Percentiles rank a stretch among this genome's conserved stretches.
phyloP scores from a whole-genome alignment of 2,888 invertebrate species.

The Caenorhabditis doughertyi region DNA sequence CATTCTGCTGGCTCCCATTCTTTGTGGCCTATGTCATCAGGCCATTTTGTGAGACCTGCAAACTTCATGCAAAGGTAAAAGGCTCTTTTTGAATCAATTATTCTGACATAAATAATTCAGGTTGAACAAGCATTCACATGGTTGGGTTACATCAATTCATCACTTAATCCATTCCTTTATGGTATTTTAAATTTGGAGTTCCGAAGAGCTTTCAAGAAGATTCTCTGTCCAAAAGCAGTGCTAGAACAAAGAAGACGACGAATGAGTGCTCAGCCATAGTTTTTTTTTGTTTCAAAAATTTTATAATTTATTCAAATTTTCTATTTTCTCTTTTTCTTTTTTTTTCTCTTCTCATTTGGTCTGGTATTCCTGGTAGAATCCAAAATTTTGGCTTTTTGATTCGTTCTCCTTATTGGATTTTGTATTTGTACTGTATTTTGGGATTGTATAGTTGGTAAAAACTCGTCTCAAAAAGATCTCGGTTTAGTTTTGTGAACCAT shows the following conservation, averaged over 20 bases:
- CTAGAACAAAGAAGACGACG: conserved; percentile 71
- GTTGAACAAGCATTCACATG: conserved; percentile 82
- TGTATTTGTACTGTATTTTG: neutral
- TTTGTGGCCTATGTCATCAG: conserved; percentile 82
- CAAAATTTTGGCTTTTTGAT: neutral
- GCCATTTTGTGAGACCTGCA: conserved; percentile 82
- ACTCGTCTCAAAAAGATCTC: conserved; percentile 24
- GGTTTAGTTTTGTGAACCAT: conserved; percentile 40
- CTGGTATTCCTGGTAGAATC: neutral
- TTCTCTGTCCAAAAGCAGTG: conserved; percentile 80
- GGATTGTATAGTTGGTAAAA: neutral
- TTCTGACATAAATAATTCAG: conserved; percentile 59
- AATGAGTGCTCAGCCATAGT: conserved; percentile 67
- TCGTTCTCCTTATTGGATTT: neutral
- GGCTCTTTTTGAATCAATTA: neutral
- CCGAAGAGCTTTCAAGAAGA: conserved; percentile 82
- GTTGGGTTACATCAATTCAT: conserved; percentile 82
- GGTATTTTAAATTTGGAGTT: conserved; percentile 83
- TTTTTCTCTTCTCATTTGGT: no score
- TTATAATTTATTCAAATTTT: no score
- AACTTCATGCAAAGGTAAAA: conserved; percentile 82
- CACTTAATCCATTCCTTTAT: conserved; percentile 81
- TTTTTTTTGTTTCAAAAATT: neutral
- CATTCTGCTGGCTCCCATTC: conserved; percentile 83
- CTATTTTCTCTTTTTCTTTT: no score